Evolutionary conservation across 1,140 invertebrate species (phyloP), one percentile per base, ranked within the genome.

Genomic region (Euura saliciscinereae): DNA sequence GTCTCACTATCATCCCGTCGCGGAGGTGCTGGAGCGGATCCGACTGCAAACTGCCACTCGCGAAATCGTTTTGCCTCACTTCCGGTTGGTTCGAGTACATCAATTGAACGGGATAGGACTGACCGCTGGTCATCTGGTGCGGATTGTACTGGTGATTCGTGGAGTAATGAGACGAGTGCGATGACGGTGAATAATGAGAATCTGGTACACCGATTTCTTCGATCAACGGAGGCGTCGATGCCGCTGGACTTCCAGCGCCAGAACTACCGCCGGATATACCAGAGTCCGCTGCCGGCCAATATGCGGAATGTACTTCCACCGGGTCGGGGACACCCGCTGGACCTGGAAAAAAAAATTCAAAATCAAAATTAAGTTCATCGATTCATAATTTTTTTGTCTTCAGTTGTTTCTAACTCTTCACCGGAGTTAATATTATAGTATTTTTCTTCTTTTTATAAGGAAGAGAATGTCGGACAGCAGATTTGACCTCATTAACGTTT

Each of bases 221-320:
- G 76, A 87, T 86, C 42, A 86, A 72, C 10, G 85, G 85, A 11
- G 86, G 85, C 3, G 85, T 86, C 5, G 85, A 83, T 3, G 80
- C 80, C 6, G 84, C 81, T 0, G 84, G 84, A 76, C 85, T 86
- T 28, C 83, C 86, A 3, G 85, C 81, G 0, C 83, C 82, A 2
- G 85, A 86, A 76, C 85, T 86, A 44, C 84, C 80, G 2, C 86
- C 85, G 5, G 85, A 86, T 45, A 86, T 87, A 2, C 84, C 86
- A 5, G 85, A 86, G 69, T 86, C 85, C 2, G 80, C 83, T 0
- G 82, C 81, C 13, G 74, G 80, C 83, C 85, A 87, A 7, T 86
- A 87, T 3, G 80, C 80, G n/a, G 84, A 86, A 46, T 85, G 84
- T 65, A 80, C 83, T 67, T 86, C 86, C 3, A 75, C 73, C 45